A percentile compares a stretch with the other conserved stretches of the same genome.
Evolutionary conservation across 2,888 invertebrate genomes (phyloP).

Genomic region (Synergus itoensis): DNA sequence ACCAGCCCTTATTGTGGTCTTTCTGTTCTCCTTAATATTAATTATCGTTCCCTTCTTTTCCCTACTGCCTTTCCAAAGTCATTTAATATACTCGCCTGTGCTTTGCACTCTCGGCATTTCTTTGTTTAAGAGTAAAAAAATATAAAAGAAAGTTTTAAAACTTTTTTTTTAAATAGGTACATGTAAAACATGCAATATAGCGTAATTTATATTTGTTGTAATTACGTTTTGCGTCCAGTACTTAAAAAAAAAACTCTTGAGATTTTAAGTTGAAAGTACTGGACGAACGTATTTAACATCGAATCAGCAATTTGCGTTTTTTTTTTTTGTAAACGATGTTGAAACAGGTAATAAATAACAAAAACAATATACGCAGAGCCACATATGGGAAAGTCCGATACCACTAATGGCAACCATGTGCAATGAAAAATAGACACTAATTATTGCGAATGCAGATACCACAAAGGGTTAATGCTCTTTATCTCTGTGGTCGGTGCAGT

Average conservation of each 20-base stretch:
- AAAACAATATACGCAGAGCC: neutral
- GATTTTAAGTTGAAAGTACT: neutral
- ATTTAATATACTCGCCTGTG: slow-evolving; percentile 17
- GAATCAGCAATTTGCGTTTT: neutral
- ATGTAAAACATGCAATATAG: too few species aligned
- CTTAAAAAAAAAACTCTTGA: neutral
- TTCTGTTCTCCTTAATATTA: slow-evolving; percentile 15
- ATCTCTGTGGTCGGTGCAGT: slow-evolving; percentile 2
- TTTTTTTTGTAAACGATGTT: neutral
- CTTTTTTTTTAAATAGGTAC: too few species aligned
- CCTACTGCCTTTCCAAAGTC: neutral
- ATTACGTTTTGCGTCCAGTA: too few species aligned
- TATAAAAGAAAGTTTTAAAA: neutral
- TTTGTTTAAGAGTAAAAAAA: neutral
- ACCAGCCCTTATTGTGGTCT: neutral
- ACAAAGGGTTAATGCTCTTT: slow-evolving; percentile 26
- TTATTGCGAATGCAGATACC: slow-evolving; percentile 24
- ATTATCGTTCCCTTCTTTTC: slow-evolving; percentile 24
- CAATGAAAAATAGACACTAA: slow-evolving; percentile 39
- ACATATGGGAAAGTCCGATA: slow-evolving; percentile 35
- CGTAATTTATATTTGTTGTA: too few species aligned
- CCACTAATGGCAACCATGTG: slow-evolving; percentile 32
- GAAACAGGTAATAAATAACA: neutral
- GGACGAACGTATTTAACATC: neutral
- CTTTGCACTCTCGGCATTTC: neutral